Conservation (phyloP, 92 coral and sea anemone species). For the Palythoa heliodiscus region DNA sequence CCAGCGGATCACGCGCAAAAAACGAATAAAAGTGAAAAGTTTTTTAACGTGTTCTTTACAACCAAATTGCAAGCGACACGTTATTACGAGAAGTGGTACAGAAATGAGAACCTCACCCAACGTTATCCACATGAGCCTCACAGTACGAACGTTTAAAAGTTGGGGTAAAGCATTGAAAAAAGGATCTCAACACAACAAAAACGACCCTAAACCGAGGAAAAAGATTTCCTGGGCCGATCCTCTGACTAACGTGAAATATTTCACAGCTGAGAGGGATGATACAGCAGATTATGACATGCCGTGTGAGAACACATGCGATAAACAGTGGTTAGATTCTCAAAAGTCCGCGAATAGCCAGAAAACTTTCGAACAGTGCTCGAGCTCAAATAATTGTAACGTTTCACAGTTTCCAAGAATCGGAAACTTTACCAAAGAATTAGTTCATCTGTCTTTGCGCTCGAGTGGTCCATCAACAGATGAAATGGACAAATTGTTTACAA, state of each 20-base stretch:
- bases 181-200: background rate
- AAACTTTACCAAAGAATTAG: background rate
- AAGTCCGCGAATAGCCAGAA: background rate
- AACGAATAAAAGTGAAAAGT: background rate
- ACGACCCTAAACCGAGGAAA: background rate
- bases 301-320: background rate
- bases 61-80: background rate
- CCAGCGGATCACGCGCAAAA: slow-evolving; percentile 10
- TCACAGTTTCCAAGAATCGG: background rate
- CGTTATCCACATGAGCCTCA: background rate
- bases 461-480: background rate
- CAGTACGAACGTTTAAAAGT: slow-evolving; percentile 6
- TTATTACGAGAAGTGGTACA: background rate
- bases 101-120: background rate
- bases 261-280: background rate
- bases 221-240: slow-evolving; percentile 37
- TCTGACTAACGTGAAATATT: slow-evolving; percentile 21
- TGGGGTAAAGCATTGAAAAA: background rate
- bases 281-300: background rate
- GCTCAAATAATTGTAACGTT: background rate
- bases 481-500: slow-evolving; percentile 12
- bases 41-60: background rate
- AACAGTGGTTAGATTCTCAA: background rate
- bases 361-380: background rate
- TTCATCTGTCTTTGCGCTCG: slow-evolving; percentile 6